These are phyloP conservation scores for Coenonympha glycerion DNA, from an alignment of 2,888 invertebrate species.

Conservation along the genomic window DNA sequence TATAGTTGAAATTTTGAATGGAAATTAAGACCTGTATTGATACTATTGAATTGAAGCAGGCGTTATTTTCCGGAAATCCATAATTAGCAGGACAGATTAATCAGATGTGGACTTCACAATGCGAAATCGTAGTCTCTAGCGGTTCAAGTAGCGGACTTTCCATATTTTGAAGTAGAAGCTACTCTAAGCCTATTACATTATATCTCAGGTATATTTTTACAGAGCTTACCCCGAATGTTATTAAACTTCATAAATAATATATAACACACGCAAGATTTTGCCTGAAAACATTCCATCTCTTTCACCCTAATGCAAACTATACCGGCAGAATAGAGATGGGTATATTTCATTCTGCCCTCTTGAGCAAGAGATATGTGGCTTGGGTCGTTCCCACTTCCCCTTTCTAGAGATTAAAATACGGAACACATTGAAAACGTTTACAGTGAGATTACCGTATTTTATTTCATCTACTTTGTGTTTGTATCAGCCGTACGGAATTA, in stretches of 20 bases:
- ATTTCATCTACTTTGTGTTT: conserved; percentile 37
- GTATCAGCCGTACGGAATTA: conserved; percentile 16
- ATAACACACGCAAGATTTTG: background rate
- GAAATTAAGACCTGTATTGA: too few species aligned
- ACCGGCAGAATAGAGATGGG: background rate
- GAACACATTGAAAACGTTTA: conserved; percentile 61
- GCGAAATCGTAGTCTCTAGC: too few species aligned
- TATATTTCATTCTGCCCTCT: conserved; percentile 17
- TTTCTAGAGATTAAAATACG: conserved; percentile 55
- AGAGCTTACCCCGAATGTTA: too few species aligned
- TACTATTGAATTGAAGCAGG: too few species aligned
- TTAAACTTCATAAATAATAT: background rate
- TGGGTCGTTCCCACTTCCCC: conserved; percentile 31
- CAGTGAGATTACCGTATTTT: conserved; percentile 50
- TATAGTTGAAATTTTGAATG: too few species aligned
- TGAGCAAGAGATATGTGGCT: conserved; percentile 27
- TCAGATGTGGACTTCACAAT: too few species aligned
- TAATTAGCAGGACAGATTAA: too few species aligned
- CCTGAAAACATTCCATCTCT: background rate
- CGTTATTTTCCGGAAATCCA: too few species aligned
- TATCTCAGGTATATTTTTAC: too few species aligned
- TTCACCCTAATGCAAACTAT: background rate
- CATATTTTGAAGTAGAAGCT: too few species aligned
- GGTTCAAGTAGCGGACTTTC: too few species aligned
- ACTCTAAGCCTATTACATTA: too few species aligned